Base-by-base conservation (phyloP, 2,888 invertebrate species). In the Morinoia aosen region DNA sequence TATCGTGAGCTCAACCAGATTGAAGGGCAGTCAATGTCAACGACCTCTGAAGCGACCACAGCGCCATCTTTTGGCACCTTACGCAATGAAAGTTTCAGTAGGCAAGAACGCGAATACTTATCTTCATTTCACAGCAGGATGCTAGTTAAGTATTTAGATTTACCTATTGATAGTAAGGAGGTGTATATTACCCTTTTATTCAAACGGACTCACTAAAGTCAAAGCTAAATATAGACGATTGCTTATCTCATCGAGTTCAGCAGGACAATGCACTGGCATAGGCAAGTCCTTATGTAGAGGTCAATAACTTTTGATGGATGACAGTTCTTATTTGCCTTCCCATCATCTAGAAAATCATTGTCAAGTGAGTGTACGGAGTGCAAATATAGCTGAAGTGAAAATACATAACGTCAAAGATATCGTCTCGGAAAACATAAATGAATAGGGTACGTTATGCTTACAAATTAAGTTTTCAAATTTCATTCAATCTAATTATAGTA, bases 11-110 rank as follows among this genome's bases (percentile, higher is more conserved):
- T 76, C 40, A 90, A 90, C 90, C 10, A 90, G 90, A 90, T 90
- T 90, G 90, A 90, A 90, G 90, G 90, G 90, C 90, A 33, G 90
- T 90, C 90, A 90, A 90, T 90, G 90, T 90, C 90, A 90, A 90
- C 90, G 90, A 90, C 90, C 90, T 90, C 90, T 90, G 40, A 7
- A 39, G 3, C 39, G 39, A 90, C 39, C 90, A 40, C 90, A 39
- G 90, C 90, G 90, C 90, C 90, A 90, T 90, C 90, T 90, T 48
- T 90, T 90, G 90, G 14, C 90, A 40, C 40, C 90, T 40, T 40
- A 40, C 90, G 90, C 16, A 90, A 90, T 40, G 39, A 40, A 40
- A 40, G 48, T 90, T 90, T 48, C 33, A 5, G 8, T 90, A 0
- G 90, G 90, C 76, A 33, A 33, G 25, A 76, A 33, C 33, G 16